Base-by-base conservation (phyloP, 1,140 invertebrate genomes). In the Drosophila teissieri region DNA sequence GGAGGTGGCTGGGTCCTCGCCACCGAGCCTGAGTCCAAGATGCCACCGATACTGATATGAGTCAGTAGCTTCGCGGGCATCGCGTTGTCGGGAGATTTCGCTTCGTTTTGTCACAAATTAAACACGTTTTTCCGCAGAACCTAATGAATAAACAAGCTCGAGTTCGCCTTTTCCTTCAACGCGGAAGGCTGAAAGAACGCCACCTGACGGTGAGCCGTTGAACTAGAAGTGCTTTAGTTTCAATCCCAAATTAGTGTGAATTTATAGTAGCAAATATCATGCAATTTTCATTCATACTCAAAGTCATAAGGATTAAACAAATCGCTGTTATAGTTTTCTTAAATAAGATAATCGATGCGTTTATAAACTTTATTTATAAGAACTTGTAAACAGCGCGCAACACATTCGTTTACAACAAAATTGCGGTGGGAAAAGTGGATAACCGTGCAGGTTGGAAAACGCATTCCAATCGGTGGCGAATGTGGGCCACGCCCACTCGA, bases 81-180 rank as follows among this genome's bases (percentile, higher is more conserved):
- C n/a, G n/a, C 53, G 37, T 62, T 24, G 46, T 45, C 42, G 31
- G 57, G 49, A 80, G 82, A 85, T 73, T 79, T 78, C 51, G 60
- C 64, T 85, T 81, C 83, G 79, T 83, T 91, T 91, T 91, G 90
- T 91, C 90, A 91, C 90, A 91, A 91, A 91, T 91, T 91, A 91
- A 91, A 91, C 90, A 91, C 90, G 90, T 91, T 91, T 91, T 88
- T 91, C 85, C 85, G 52, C 80, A 75, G 84, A 91, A 91, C 82
- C 85, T 88, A 91, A 91, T 91, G 90, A 91, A 91, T 91, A 91
- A 90, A 81, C 90, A 81, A 86, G 81, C 49, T 31, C 51, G 54
- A 34, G 63, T 65, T 52, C 45, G 49, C 61, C 27, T 49, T 40
- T 31, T 27, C 14, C 14, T 36, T 27, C 12, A 27, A n/a, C 14